Conservation (phyloP, 2,888 invertebrate genomes). For the Parapristionchus giblindavisi region DNA sequence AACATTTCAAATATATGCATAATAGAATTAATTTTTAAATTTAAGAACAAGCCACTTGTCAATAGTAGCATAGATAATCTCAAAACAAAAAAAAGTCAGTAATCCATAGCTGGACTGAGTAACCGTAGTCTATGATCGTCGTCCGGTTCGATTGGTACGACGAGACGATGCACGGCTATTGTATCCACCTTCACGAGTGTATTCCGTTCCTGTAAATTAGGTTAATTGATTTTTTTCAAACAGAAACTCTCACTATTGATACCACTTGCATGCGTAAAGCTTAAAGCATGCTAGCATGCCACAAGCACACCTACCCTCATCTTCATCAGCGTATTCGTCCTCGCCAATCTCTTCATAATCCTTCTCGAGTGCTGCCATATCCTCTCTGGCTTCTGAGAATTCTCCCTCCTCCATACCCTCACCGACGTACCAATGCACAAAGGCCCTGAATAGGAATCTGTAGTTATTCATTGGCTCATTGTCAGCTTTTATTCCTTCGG, state of each 20-base stretch:
- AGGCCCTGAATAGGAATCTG: constrained; percentile 76
- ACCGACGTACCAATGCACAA: constrained; percentile 70
- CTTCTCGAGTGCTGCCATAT: constrained; percentile 70
- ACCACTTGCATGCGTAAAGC: not conserved
- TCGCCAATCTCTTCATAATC: constrained; percentile 61
- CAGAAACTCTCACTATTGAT: not conserved
- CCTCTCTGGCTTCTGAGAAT: constrained; percentile 69
- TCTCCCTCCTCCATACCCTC: constrained; percentile 71
- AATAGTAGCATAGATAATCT: not conserved
- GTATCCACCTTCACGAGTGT: constrained; percentile 6
- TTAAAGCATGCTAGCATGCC: not conserved
- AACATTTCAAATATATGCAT: too few species aligned
- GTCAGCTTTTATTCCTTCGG: too few species aligned
- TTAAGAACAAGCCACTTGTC: not conserved
- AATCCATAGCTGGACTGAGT: not conserved
- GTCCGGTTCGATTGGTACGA: not conserved
- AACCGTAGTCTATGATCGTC: not conserved
- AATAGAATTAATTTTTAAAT: not conserved
- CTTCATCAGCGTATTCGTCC: constrained; percentile 52
- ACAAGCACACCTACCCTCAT: constrained; percentile 40
- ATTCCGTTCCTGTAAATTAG: constrained; percentile 27
- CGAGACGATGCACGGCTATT: not conserved
- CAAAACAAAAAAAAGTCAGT: not conserved
- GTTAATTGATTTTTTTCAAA: not conserved
- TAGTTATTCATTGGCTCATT: too few species aligned